These are phyloP conservation scores for Hecatera dysodea DNA, from an alignment of 2,888 invertebrate species.

Conservation along the genomic window DNA sequence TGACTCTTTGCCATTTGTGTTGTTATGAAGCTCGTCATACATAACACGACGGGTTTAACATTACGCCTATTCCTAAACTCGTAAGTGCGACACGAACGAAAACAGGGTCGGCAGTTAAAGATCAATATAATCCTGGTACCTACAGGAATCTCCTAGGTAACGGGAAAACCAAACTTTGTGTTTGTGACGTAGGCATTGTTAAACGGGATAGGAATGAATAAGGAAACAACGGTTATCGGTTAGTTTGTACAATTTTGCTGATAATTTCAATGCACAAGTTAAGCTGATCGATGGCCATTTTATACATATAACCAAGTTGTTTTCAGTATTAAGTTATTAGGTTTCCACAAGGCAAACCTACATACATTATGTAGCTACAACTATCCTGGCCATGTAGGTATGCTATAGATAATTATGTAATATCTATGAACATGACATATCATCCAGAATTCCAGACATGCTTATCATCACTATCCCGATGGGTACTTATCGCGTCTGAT, in stretches of 20 bases:
- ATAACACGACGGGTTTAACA: conserved; percentile 10
- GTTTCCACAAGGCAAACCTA: no score
- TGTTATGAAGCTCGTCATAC: conserved; percentile 1
- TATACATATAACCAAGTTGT: no score
- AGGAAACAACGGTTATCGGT: not conserved
- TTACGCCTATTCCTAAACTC: conserved; percentile 19
- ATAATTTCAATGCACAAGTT: not conserved
- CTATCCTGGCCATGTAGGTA: no score
- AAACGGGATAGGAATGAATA: conserved; percentile 33
- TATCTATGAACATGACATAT: no score
- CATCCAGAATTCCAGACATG: no score
- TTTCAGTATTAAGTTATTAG: no score
- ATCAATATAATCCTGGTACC: conserved; percentile 64
- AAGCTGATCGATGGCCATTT: not conserved
- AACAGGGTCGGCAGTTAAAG: conserved; percentile 34
- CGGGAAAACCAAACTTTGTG: conserved; percentile 67
- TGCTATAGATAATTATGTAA: no score
- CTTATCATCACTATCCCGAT: no score
- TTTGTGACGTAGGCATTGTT: not conserved
- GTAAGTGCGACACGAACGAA: conserved; percentile 32
- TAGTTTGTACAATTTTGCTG: not conserved
- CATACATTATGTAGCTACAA: no score
- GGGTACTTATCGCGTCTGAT: no score
- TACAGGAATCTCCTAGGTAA: conserved; percentile 71
- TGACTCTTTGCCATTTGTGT: not conserved